These are phyloP conservation scores for Tichodroma muraria DNA, from an alignment of 2,113 vertebrate species.

Conservation along the genomic window DNA sequence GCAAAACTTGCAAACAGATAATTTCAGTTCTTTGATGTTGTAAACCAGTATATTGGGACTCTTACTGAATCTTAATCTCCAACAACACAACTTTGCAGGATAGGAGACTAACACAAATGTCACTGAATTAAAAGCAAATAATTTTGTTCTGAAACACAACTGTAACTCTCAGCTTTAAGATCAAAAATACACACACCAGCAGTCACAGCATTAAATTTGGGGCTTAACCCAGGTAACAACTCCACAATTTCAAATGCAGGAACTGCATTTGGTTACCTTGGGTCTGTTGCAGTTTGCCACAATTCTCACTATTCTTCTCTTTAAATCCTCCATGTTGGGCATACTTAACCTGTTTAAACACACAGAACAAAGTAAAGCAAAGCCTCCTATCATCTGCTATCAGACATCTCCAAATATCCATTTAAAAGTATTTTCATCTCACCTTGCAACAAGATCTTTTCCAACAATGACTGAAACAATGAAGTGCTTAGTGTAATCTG, in stretches of 20 bases:
- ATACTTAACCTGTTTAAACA: constrained; percentile 83
- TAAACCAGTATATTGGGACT: accelerated
- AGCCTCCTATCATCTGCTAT: neutral
- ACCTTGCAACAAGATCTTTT: constrained; percentile 95
- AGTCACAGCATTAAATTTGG: neutral
- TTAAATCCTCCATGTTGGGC: constrained; percentile 93
- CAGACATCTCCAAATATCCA: neutral
- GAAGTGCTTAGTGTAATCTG: constrained; percentile 88
- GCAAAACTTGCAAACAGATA: neutral
- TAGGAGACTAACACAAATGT: neutral
- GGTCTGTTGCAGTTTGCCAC: constrained; percentile 92
- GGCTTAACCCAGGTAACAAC: neutral
- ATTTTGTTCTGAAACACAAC: neutral
- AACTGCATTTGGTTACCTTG: constrained; percentile 74
- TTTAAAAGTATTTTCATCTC: neutral
- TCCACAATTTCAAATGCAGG: neutral
- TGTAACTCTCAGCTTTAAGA: neutral
- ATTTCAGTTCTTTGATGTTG: neutral
- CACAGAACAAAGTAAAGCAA: neutral
- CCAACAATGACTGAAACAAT: constrained; percentile 89
- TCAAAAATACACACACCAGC: neutral
- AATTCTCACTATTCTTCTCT: constrained; percentile 85
- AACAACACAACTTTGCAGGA: neutral
- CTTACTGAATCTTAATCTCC: neutral
- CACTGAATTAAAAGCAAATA: neutral